Conservation (phyloP, 2,888 invertebrate species). For the Cheilosia vulpina region DNA sequence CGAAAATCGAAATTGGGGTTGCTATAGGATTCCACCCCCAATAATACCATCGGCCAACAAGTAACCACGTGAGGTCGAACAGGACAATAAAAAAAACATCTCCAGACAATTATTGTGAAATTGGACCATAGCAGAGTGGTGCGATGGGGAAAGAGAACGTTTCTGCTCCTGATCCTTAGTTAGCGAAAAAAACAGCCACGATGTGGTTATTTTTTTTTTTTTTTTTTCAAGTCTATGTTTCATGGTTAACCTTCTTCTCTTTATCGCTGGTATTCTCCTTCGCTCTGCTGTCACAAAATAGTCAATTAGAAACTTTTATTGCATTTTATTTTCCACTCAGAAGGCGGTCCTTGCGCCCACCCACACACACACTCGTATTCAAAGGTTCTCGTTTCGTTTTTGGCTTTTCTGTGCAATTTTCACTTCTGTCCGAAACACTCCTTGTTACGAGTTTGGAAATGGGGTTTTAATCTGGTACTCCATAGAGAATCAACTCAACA, state of each 20-base stretch:
- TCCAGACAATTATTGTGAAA: conserved; percentile 69
- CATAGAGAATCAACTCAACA: conserved; percentile 8
- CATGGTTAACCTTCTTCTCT: conserved; percentile 58
- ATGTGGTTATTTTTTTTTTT: conserved; percentile 32
- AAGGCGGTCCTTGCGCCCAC: conserved; percentile 33
- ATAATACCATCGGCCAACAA: conserved; percentile 65
- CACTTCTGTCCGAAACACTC: conserved; percentile 70
- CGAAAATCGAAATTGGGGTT: conserved; percentile 64
- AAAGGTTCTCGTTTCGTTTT: conserved; percentile 27
- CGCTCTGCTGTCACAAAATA: conserved; percentile 31
- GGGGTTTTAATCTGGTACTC: conserved; percentile 48
- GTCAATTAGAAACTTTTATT: conserved; percentile 75
- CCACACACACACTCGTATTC: conserved; percentile 17
- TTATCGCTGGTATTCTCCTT: conserved; percentile 32
- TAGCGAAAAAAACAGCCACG: conserved; percentile 48
- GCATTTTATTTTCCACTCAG: conserved; percentile 65
- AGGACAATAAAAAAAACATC: conserved; percentile 23
- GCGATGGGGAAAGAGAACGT: conserved; percentile 8
- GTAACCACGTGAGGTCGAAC: conserved; percentile 67
- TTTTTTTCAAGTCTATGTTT: conserved; percentile 30
- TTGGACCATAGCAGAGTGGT: conserved; percentile 37
- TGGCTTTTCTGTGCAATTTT: conserved; percentile 57
- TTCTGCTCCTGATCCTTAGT: conserved; percentile 58
- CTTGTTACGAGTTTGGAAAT: conserved; percentile 53
- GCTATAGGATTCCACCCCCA: conserved; percentile 17